A percentile compares a stretch with the other conserved stretches of the same genome.
Evolutionary conservation across 2,888 invertebrate species (phyloP).

Genomic region (Coenonympha arcania): DNA sequence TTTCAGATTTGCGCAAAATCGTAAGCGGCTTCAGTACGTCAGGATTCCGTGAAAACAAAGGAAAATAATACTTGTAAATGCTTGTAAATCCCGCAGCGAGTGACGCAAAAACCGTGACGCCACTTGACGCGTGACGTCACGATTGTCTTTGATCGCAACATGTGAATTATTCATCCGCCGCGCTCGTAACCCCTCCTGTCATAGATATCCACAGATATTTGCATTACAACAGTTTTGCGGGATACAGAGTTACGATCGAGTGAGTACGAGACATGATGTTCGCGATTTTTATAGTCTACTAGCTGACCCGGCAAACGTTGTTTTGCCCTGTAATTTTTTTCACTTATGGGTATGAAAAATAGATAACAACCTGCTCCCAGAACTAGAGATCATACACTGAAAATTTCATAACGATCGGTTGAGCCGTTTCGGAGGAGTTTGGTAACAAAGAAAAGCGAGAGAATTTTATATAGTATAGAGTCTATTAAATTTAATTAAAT

Average conservation of each 20-base stretch:
- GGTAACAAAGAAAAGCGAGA: too few relatives aligned
- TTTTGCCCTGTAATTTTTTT: too few relatives aligned
- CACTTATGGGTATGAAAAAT: too few relatives aligned
- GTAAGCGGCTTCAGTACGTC: conserved; percentile 10
- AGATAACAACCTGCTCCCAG: too few relatives aligned
- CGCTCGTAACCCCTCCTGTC: conserved; percentile 23
- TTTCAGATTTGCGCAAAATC: not conserved
- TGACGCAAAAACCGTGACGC: conserved; percentile 47
- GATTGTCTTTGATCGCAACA: conserved; percentile 66
- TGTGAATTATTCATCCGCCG: conserved; percentile 61
- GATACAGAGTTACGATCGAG: not conserved
- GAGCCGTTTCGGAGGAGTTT: too few relatives aligned
- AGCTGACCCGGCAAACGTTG: too few relatives aligned
- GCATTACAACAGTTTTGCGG: conserved; percentile 23
- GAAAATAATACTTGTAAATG: conserved; percentile 29
- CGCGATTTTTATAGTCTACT: not conserved
- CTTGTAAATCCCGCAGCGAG: conserved; percentile 27
- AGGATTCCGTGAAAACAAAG: conserved; percentile 23
- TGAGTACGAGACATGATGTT: not conserved
- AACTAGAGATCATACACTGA: too few relatives aligned
- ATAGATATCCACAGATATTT: conserved; percentile 25
- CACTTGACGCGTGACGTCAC: conserved; percentile 47
- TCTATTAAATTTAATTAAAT: too few relatives aligned
- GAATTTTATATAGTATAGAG: too few relatives aligned
- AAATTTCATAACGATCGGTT: too few relatives aligned